Conservation (phyloP, 2,113 vertebrate species). For the Furnarius figulus region DNA sequence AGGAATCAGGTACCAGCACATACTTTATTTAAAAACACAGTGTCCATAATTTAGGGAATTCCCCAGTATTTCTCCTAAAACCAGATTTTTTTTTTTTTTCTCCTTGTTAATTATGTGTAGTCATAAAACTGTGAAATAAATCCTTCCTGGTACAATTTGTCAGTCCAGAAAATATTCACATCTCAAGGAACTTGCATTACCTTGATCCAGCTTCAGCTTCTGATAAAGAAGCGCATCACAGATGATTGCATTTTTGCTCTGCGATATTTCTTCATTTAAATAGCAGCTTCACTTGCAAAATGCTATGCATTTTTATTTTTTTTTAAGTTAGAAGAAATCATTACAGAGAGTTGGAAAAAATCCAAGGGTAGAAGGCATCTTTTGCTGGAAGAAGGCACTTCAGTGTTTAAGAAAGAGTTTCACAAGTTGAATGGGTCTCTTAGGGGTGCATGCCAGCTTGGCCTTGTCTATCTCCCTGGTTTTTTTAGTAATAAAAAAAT, state of each 20-base stretch:
- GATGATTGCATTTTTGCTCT: background rate
- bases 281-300: background rate
- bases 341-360: background rate
- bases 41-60: background rate
- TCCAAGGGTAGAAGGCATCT: background rate
- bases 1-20: background rate
- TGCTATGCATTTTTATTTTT: background rate
- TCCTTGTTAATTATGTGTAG: background rate
- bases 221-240: background rate
- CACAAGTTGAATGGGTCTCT: background rate
- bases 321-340: background rate
- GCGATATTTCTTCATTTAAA: slow-evolving; percentile 4
- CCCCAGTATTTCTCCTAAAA: background rate
- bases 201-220: background rate
- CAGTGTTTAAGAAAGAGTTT: background rate
- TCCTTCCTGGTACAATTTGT: background rate
- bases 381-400: background rate
- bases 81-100: background rate
- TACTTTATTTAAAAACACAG: background rate
- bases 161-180: background rate
- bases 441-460: background rate
- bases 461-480: background rate
- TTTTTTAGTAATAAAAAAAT: background rate
- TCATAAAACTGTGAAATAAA: background rate
- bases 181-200: background rate